Conservation (phyloP, 2,113 vertebrate genomes). For the Uria lomvia region DNA sequence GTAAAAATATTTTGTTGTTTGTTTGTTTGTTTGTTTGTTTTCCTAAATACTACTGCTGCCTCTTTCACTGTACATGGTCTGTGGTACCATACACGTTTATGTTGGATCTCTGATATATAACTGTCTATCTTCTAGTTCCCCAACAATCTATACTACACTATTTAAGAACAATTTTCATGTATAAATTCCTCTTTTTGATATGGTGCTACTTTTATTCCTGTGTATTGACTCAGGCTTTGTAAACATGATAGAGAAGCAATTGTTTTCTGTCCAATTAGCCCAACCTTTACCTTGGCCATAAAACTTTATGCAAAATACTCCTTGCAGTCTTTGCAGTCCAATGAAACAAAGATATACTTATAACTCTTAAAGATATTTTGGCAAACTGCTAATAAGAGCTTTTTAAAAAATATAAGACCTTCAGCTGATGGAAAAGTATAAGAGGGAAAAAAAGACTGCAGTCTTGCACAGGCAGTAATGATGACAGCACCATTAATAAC, state of each 20-base stretch:
- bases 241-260: constrained; percentile 66
- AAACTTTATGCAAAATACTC: constrained; percentile 73
- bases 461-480: constrained; percentile 69
- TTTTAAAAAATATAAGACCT: constrained; percentile 58
- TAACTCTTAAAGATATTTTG: constrained; percentile 65
- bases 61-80: neutral
- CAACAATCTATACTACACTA: neutral
- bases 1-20: neutral
- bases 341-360: constrained; percentile 72
- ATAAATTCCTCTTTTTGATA: constrained; percentile 39
- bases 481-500: constrained; percentile 85
- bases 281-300: constrained; percentile 45
- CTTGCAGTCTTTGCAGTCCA: constrained; percentile 47
- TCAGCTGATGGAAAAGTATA: constrained; percentile 71
- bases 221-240: constrained; percentile 47
- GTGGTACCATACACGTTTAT: neutral
- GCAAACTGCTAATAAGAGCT: constrained; percentile 69
- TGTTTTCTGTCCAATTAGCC: constrained; percentile 76
- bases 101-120: neutral
- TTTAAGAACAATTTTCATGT: neutral
- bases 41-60: neutral
- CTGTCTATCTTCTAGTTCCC: neutral
- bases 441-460: constrained; percentile 44
- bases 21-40: no score
- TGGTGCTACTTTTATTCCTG: constrained; percentile 27